These are phyloP conservation scores for Lapara coniferarum DNA, from an alignment of 2,888 invertebrate genomes.

Conservation along the genomic window DNA sequence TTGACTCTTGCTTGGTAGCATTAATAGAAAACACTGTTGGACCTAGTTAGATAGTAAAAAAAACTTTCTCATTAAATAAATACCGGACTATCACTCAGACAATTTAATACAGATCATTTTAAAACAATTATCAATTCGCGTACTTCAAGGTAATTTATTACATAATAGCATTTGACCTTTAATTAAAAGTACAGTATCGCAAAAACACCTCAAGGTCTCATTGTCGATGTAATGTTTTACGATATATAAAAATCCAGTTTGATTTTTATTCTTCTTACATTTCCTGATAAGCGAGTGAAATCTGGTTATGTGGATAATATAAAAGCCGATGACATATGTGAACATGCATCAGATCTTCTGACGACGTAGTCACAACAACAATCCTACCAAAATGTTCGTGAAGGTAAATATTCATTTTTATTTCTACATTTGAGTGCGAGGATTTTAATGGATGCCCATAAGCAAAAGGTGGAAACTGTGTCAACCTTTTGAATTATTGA, in stretches of 20 bases:
- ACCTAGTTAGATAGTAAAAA: no score
- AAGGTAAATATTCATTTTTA: slow-evolving; percentile 54
- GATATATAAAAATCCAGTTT: slow-evolving; percentile 27
- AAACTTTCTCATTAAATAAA: neutral
- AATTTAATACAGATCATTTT: neutral
- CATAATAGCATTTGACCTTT: slow-evolving; percentile 9
- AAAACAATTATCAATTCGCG: neutral
- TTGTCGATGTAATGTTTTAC: slow-evolving; percentile 1
- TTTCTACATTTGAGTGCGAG: neutral
- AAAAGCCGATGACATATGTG: slow-evolving; percentile 42
- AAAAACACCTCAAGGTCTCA: slow-evolving; percentile 25
- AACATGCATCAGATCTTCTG: slow-evolving; percentile 49
- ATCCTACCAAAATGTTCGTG: slow-evolving; percentile 61
- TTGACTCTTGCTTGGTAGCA: no score
- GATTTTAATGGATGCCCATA: no score
- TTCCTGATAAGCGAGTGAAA: slow-evolving; percentile 48
- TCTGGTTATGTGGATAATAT: slow-evolving; percentile 49
- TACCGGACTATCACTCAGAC: no score
- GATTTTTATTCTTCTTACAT: slow-evolving; percentile 24
- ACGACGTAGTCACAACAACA: slow-evolving; percentile 60
- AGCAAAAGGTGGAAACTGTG: no score
- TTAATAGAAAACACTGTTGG: no score
- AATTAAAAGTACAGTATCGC: slow-evolving; percentile 12
- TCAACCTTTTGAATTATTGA: no score
- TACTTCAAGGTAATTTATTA: neutral